phyloP scores from a whole-genome alignment of 2,888 invertebrate genomes.

The Oscheius sp. region DNA sequence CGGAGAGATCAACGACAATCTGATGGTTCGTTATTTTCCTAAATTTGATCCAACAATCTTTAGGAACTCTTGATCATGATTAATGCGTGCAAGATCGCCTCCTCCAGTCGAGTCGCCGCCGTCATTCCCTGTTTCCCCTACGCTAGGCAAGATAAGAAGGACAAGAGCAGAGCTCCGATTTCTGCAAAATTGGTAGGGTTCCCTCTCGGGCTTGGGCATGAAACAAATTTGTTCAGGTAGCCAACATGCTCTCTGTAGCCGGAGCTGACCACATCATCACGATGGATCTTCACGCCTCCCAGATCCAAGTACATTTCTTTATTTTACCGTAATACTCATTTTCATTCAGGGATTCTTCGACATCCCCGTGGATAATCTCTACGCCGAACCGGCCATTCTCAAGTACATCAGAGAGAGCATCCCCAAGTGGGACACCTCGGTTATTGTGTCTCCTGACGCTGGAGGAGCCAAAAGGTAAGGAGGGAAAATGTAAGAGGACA shows the following conservation, averaged over 20 bases:
- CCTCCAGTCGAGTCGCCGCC: constrained; percentile 90
- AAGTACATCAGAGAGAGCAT: constrained; percentile 95
- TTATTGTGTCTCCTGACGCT: constrained; percentile 94
- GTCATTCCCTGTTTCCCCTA: constrained; percentile 96
- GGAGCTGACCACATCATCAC: constrained; percentile 97
- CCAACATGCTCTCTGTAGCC: constrained; percentile 92
- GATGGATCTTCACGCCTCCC: constrained; percentile 95
- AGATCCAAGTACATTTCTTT: constrained; percentile 81
- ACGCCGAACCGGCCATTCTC: constrained; percentile 92
- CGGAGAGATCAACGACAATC: constrained; percentile 82
- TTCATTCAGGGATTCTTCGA: constrained; percentile 63
- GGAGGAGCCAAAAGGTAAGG: constrained; percentile 87
- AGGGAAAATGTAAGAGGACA: background rate
- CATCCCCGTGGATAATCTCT: constrained; percentile 90
- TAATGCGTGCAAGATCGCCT: constrained; percentile 93
- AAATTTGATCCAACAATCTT: background rate
- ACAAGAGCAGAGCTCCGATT: constrained; percentile 79
- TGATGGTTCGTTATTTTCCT: constrained; percentile 79
- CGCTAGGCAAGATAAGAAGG: constrained; percentile 94
- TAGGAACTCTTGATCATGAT: constrained; percentile 83
- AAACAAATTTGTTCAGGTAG: constrained; percentile 76
- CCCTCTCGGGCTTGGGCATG: background rate
- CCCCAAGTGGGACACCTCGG: constrained; percentile 89
- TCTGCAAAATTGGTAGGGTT: constrained; percentile 36
- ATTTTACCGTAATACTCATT: too few relatives aligned